Evolutionary conservation across 2,113 vertebrate species (phyloP).

Genomic region (Strigops habroptila): DNA sequence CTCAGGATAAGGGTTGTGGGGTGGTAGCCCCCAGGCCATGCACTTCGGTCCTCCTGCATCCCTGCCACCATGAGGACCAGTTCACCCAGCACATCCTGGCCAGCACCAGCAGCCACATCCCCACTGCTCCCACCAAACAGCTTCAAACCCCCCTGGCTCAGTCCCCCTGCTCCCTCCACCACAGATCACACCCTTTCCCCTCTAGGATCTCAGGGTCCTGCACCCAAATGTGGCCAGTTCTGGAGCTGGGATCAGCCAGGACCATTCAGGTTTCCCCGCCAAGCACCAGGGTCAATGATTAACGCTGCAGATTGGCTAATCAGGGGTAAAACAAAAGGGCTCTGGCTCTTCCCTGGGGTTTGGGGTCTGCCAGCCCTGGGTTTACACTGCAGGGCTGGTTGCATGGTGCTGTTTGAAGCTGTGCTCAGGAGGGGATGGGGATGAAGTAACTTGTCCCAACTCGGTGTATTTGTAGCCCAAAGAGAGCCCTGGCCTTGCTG

Average conservation of each 20-base stretch:
- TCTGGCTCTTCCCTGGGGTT: background rate
- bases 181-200: background rate
- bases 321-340: background rate
- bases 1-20: background rate
- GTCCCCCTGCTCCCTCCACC: background rate
- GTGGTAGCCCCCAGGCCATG: accelerated
- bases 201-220: background rate
- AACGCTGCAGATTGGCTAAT: background rate
- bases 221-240: background rate
- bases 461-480: background rate
- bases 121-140: background rate
- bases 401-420: background rate
- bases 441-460: accelerated
- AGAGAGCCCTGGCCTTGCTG: background rate
- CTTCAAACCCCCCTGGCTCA: background rate
- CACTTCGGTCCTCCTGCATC: background rate
- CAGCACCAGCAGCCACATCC: background rate
- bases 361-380: background rate
- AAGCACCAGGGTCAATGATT: slow-evolving; percentile 51
- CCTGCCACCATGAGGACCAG: accelerated
- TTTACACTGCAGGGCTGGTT: background rate
- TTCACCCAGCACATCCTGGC: background rate
- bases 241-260: background rate
- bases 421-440: background rate
- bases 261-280: background rate